These are phyloP conservation scores for Pogona vitticeps DNA, from an alignment of 2,113 vertebrate species.

Conservation along the genomic window DNA sequence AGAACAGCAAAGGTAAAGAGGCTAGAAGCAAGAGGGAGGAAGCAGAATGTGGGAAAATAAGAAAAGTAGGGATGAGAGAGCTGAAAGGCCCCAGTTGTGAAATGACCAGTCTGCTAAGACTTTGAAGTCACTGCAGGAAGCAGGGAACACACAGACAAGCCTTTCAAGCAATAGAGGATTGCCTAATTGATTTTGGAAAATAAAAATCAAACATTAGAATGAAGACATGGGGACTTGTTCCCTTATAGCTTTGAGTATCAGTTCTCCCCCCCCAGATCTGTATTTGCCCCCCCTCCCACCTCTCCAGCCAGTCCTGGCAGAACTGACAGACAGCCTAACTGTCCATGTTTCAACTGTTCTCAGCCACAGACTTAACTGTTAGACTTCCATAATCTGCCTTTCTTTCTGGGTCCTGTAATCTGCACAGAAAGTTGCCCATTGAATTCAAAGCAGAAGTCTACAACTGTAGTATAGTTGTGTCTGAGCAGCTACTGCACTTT, in stretches of 20 bases:
- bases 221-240: background rate
- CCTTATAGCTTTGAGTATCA: background rate
- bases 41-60: background rate
- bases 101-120: background rate
- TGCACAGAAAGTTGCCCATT: no score
- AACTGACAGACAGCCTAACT: background rate
- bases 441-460: no score
- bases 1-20: background rate
- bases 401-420: background rate
- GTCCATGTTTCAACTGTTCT: background rate
- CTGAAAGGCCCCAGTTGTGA: background rate
- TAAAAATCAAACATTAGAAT: background rate
- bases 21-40: background rate
- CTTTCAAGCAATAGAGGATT: background rate
- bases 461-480: no score
- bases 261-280: background rate
- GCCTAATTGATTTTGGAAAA: background rate
- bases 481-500: no score
- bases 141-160: background rate
- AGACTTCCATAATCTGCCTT: no score
- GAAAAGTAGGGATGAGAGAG: background rate
- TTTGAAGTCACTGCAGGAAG: background rate
- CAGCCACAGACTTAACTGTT: background rate
- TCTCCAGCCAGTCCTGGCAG: no score
- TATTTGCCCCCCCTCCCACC: background rate